These are phyloP conservation scores for Argopecten irradians DNA, from an alignment of 1,140 invertebrate genomes.

Conservation along the genomic window DNA sequence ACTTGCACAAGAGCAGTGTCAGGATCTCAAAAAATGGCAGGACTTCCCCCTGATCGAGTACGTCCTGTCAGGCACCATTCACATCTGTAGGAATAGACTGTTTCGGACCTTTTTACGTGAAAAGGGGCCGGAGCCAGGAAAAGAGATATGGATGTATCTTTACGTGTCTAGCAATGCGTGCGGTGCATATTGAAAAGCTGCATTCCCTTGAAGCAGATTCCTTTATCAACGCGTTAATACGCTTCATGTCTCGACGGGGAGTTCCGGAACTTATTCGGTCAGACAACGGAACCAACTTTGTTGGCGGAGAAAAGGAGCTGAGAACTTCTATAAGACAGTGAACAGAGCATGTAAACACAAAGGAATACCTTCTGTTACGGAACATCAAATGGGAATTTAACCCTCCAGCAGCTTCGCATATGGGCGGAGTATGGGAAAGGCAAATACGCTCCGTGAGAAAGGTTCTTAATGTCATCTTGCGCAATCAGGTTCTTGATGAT, in stretches of 20 bases:
- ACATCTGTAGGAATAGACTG: background rate
- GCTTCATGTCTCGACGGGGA: background rate
- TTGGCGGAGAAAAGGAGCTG: background rate
- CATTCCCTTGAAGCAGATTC: background rate
- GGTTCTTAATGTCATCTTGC: background rate
- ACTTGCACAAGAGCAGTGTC: background rate
- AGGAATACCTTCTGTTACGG: background rate
- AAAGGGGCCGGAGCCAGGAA: background rate
- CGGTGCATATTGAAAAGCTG: background rate
- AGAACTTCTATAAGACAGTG: background rate
- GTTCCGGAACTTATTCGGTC: background rate
- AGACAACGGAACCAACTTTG: background rate
- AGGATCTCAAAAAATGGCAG: background rate
- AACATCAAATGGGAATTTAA: background rate
- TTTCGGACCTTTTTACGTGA: background rate
- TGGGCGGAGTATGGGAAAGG: background rate
- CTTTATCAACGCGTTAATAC: background rate
- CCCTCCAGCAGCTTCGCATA: background rate
- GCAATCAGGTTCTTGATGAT: too few relatives aligned
- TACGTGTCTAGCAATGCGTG: background rate
- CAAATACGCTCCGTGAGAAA: background rate
- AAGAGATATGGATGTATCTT: background rate
- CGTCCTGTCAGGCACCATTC: background rate
- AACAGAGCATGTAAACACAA: background rate
- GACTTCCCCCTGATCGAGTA: background rate